Base-by-base conservation (phyloP, 1,140 invertebrate genomes). In the Steinernema feltiae region DNA sequence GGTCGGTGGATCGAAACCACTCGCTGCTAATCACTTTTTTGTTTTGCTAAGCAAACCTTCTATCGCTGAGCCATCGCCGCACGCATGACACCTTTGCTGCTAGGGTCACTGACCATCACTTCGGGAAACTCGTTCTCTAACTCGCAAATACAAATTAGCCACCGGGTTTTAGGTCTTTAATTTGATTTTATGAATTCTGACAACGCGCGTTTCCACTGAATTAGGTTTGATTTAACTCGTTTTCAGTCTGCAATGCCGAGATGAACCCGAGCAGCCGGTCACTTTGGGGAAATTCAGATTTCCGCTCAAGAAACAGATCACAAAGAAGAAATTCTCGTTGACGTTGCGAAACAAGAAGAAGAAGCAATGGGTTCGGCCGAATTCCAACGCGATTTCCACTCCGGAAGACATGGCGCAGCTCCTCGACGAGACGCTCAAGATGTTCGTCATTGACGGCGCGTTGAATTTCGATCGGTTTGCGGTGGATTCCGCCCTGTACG, bases 1-100 rank as follows among this genome's bases (percentile, higher is more conserved):
- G 92, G 92, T 93, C 92, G 91, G 92, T 92, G 91, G 92, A 93
- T 94, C 92, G 92, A 93, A 93, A 93, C 92, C 91, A 93, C 91
- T 91, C 91, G 92, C 92, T 93, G 92, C 92, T 93, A 93, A 83
- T 35, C 70, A n/a, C n/a, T n/a, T n/a, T 79, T 76, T 82, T 71
- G 21, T 24, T n/a, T 3, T 46, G 7, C 41, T n/a, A 12, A 46
- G 41, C 7, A n/a, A 46, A 46, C 41, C 41, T 46, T 46, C n/a
- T 46, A 7, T 46, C 41, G n/a, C n/a, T n/a, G n/a, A n/a, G n/a
- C n/a, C n/a, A n/a, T n/a, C n/a, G n/a, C n/a, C n/a, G n/a, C n/a
- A n/a, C n/a, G n/a, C n/a, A n/a, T n/a, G n/a, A n/a, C n/a, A n/a
- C n/a, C n/a, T n/a, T n/a, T n/a, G n/a, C n/a, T n/a, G n/a, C n/a